Evolutionary conservation across 64 coral and sea anemone genomes (phyloP).

Genomic region (Dendrophyllia cribrosa): DNA sequence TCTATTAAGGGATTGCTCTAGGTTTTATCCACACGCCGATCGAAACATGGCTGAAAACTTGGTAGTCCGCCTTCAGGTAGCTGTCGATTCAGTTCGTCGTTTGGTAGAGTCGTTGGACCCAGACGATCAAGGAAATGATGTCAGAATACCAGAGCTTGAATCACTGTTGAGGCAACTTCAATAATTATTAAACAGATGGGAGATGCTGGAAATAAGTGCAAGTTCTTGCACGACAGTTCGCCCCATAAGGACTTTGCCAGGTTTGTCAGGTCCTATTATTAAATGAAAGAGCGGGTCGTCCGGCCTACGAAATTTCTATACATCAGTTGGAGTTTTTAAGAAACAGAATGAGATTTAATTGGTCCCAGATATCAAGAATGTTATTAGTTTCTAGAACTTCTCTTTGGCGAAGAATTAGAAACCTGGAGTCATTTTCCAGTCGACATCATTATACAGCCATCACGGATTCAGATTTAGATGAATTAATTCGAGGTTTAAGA

Average conservation of each 20-base stretch:
- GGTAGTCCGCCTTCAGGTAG: too few relatives aligned
- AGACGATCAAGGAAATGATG: neutral
- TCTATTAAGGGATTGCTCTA: conserved; percentile 2
- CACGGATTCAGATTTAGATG: neutral
- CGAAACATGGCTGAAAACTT: conserved; percentile 18
- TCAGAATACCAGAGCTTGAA: neutral
- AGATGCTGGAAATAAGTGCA: neutral
- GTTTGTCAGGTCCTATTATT: neutral
- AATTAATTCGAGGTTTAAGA: neutral
- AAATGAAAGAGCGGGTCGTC: neutral
- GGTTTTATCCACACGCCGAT: conserved; percentile 11
- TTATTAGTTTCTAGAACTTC: neutral
- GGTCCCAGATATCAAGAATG: neutral
- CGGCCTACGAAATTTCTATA: neutral
- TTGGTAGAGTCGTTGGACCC: conserved; percentile 3
- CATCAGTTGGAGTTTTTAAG: neutral
- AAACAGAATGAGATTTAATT: conserved; percentile 5
- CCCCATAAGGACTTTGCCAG: neutral
- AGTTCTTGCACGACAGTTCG: conserved; percentile 3
- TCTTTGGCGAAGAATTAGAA: neutral
- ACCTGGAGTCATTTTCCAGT: conserved; percentile 14
- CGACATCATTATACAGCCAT: neutral
- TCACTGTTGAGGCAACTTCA: conserved; percentile 1
- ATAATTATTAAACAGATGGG: neutral
- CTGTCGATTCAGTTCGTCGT: conserved; percentile 17